Percentiles rank a stretch among this genome's conserved stretches.
phyloP scores from a whole-genome alignment of 2,888 invertebrate species.

The Bugulina stolonifera region DNA sequence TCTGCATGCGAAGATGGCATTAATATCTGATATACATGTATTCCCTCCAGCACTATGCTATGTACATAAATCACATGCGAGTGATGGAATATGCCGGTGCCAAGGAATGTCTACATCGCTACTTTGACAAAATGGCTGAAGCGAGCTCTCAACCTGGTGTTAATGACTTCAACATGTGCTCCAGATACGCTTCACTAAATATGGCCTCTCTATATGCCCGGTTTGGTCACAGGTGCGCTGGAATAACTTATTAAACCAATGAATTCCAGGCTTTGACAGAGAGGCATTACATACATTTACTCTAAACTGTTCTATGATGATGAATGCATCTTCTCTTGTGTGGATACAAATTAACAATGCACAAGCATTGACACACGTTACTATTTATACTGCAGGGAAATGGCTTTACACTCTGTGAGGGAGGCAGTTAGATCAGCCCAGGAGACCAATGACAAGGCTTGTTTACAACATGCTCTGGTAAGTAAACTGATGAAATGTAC shows the following conservation, averaged over 20 bases:
- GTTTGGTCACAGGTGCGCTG: constrained; percentile 69
- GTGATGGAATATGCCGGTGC: constrained; percentile 80
- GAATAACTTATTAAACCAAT: no score
- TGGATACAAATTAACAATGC: no score
- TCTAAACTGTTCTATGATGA: no score
- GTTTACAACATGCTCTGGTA: constrained; percentile 74
- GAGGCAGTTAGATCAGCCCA: constrained; percentile 83
- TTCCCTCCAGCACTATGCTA: constrained; percentile 73
- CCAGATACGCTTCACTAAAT: constrained; percentile 83
- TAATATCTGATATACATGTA: no score
- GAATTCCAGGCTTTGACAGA: no score
- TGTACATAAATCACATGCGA: constrained; percentile 80
- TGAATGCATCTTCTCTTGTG: no score
- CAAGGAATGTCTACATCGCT: constrained; percentile 72
- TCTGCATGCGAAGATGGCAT: no score
- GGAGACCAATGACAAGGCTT: constrained; percentile 77
- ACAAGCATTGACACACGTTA: no score
- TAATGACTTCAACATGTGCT: constrained; percentile 57
- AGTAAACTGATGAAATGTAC: no score
- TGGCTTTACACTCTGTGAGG: constrained; percentile 73
- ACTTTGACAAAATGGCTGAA: constrained; percentile 61
- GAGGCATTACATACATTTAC: no score
- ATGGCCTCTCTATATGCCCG: constrained; percentile 79
- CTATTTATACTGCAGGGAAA: no score
- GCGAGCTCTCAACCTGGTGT: not conserved